Percentiles rank a stretch among this genome's conserved stretches.
These are phyloP conservation scores for Lamproptera curius DNA, from an alignment of 2,888 invertebrate genomes.

Conservation along the genomic window DNA sequence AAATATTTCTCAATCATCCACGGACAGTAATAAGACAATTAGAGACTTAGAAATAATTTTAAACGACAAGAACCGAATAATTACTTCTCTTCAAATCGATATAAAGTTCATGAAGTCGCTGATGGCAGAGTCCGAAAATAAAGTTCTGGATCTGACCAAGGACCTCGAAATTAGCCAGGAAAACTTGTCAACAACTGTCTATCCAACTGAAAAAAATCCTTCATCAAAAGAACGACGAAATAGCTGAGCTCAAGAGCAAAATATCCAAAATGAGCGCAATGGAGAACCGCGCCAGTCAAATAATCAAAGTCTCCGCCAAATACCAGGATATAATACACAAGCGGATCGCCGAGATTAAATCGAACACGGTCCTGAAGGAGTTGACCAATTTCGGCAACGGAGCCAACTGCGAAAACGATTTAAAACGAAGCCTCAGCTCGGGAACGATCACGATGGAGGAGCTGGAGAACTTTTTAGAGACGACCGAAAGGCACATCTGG, in stretches of 20 bases:
- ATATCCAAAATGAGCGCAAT: slow-evolving; percentile 57
- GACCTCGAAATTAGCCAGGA: slow-evolving; percentile 59
- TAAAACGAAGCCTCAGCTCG: slow-evolving; percentile 49
- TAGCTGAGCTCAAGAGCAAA: slow-evolving; percentile 62
- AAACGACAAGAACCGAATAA: slow-evolving; percentile 61
- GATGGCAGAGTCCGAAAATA: slow-evolving; percentile 64
- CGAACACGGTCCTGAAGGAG: slow-evolving; percentile 61
- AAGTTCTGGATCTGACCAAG: slow-evolving; percentile 55
- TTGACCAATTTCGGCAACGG: slow-evolving; percentile 62
- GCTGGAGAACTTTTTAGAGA: slow-evolving; percentile 66
- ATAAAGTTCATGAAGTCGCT: slow-evolving; percentile 56
- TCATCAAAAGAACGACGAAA: slow-evolving; percentile 65
- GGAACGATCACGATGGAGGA: slow-evolving; percentile 67
- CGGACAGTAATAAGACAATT: slow-evolving; percentile 62
- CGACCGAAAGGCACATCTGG: slow-evolving; percentile 60
- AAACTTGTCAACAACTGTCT: slow-evolving; percentile 58
- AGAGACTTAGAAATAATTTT: slow-evolving; percentile 65
- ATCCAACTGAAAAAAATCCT: slow-evolving; percentile 63
- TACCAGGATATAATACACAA: slow-evolving; percentile 68
- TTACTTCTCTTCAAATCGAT: slow-evolving; percentile 60
- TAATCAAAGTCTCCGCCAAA: slow-evolving; percentile 67
- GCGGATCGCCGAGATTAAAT: slow-evolving; percentile 65
- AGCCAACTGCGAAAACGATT: slow-evolving; percentile 47
- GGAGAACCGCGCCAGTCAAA: slow-evolving; percentile 63
- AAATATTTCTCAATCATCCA: slow-evolving; percentile 56